These are phyloP conservation scores for Oncorhynchus clarkii DNA, from an alignment of 2,113 vertebrate genomes.

Conservation along the genomic window DNA sequence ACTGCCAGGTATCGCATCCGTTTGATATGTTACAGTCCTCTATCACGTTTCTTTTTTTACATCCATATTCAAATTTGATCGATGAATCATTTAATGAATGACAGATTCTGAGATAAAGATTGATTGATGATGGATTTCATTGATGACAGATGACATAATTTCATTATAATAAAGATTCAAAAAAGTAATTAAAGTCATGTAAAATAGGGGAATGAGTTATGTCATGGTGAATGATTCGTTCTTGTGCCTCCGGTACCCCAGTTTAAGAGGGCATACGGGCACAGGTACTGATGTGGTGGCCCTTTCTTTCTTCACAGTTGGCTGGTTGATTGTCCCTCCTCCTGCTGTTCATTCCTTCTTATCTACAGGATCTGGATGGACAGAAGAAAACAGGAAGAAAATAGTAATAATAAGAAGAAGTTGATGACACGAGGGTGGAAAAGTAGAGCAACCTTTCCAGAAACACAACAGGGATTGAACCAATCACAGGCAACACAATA, in stretches of 20 bases:
- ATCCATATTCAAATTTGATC: slow-evolving; percentile 49
- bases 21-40: slow-evolving; percentile 71
- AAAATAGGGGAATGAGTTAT: slow-evolving; percentile 50
- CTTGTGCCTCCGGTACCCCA: slow-evolving; percentile 37
- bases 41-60: slow-evolving; percentile 53
- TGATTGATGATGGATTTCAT: slow-evolving; percentile 26
- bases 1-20: slow-evolving; percentile 68
- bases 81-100: slow-evolving; percentile 33
- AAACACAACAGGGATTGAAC: too few relatives aligned
- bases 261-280: slow-evolving; percentile 53
- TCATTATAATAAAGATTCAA: neutral
- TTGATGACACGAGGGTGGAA: neutral
- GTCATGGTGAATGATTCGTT: slow-evolving; percentile 45
- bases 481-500: too few relatives aligned
- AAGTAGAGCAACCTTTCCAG: too few relatives aligned
- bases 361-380: slow-evolving; percentile 53
- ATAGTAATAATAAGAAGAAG: neutral
- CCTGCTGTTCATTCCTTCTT: slow-evolving; percentile 67
- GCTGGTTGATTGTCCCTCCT: slow-evolving; percentile 73
- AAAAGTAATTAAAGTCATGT: slow-evolving; percentile 33
- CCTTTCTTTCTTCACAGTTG: slow-evolving; percentile 67
- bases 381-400: slow-evolving; percentile 19
- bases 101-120: slow-evolving; percentile 42
- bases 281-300: slow-evolving; percentile 57
- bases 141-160: slow-evolving; percentile 32